phyloP scores from a whole-genome alignment of 2,113 vertebrate species.

The Aviceda subcristata region DNA sequence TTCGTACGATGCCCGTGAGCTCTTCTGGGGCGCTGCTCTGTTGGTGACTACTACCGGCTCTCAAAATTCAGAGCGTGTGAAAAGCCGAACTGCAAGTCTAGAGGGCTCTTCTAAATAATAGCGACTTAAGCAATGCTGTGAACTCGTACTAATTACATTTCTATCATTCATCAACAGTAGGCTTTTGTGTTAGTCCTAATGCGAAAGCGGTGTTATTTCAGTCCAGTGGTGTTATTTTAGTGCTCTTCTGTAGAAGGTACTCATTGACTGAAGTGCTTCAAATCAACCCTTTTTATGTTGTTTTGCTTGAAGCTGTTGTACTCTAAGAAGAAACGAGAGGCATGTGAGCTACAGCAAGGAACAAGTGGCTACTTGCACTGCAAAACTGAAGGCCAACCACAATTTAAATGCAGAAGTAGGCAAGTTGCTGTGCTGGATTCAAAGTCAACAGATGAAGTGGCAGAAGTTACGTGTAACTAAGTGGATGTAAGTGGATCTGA shows the following conservation, averaged over 20 bases:
- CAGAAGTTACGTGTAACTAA: neutral
- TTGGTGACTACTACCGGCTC: neutral
- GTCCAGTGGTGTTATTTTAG: conserved; percentile 37
- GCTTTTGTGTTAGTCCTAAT: conserved; percentile 37
- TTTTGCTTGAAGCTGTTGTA: conserved; percentile 53
- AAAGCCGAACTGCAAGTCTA: conserved; percentile 5
- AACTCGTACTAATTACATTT: conserved; percentile 47
- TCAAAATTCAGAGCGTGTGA: neutral
- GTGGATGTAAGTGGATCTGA: neutral
- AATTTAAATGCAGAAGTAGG: neutral
- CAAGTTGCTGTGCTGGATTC: neutral
- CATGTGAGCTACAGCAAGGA: neutral
- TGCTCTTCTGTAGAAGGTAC: conserved; percentile 49
- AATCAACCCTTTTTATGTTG: conserved; percentile 57
- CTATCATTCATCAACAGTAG: conserved; percentile 40
- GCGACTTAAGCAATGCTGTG: neutral
- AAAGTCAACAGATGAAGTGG: neutral
- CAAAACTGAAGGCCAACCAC: neutral
- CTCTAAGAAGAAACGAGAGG: neutral
- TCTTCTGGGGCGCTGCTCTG: neutral
- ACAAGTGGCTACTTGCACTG: neutral
- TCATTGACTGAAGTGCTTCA: conserved; percentile 66
- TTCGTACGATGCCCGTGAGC: neutral
- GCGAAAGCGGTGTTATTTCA: conserved; percentile 40
- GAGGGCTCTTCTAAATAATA: conserved; percentile 51